Percentiles rank a stretch among this genome's conserved stretches.
phyloP scores from a whole-genome alignment of 2,888 invertebrate species.

The Oxyteleia sp. region DNA sequence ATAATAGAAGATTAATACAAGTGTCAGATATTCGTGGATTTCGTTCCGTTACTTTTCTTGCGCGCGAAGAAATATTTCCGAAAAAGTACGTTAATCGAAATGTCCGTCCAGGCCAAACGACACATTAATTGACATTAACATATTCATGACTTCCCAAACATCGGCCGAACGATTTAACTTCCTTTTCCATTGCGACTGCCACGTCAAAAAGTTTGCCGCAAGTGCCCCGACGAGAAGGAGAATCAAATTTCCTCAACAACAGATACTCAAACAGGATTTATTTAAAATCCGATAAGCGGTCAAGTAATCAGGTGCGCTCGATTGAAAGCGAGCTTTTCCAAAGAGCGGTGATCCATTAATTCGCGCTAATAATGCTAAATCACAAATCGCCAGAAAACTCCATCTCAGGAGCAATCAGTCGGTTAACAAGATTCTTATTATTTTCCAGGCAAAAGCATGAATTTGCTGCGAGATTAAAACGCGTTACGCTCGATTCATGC shows the following conservation, averaged over 20 bases:
- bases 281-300: conserved; percentile 34
- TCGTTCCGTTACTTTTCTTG: too few relatives aligned
- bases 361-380: conserved; percentile 14
- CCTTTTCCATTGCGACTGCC: not conserved
- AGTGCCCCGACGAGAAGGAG: too few relatives aligned
- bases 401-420: conserved; percentile 16
- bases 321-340: conserved; percentile 11
- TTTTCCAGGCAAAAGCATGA: too few relatives aligned
- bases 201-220: too few relatives aligned
- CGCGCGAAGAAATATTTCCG: too few relatives aligned
- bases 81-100: not conserved
- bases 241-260: too few relatives aligned
- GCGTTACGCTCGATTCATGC: not conserved
- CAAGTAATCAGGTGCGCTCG: not conserved
- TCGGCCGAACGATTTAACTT: not conserved
- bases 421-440: conserved; percentile 22
- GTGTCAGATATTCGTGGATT: not conserved
- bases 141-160: not conserved
- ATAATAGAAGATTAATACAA: conserved; percentile 27
- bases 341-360: conserved; percentile 11
- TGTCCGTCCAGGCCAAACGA: not conserved
- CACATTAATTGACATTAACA: conserved; percentile 1
- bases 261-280: conserved; percentile 25
- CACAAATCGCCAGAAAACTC: conserved; percentile 1
- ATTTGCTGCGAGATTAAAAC: too few relatives aligned